A percentile compares a stretch with the other conserved stretches of the same genome.
Evolutionary conservation across 2,888 invertebrate species (phyloP).

Genomic region (Pseudococcus viburni): DNA sequence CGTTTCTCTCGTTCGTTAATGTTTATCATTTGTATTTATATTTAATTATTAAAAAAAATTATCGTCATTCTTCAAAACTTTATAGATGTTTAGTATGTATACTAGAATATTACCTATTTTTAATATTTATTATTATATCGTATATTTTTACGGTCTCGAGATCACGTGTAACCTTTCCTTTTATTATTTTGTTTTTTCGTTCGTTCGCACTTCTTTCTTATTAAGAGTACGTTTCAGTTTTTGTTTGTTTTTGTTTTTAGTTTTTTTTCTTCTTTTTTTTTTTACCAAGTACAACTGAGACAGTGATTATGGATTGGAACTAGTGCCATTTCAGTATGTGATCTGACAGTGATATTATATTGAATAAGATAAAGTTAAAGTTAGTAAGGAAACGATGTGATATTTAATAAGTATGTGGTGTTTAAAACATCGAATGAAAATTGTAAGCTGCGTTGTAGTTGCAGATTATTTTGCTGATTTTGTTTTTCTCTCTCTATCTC

Average conservation of each 20-base stretch:
- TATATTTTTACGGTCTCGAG: constrained; percentile 16
- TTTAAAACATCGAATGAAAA: constrained; percentile 42
- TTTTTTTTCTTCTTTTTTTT: neutral
- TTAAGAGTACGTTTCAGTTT: constrained; percentile 23
- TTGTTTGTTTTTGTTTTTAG: neutral
- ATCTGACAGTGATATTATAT: constrained; percentile 65
- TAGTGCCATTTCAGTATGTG: constrained; percentile 66
- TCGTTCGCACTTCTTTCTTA: constrained; percentile 14
- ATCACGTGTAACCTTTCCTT: constrained; percentile 45
- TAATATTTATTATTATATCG: constrained; percentile 39
- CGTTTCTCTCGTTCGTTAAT: constrained; percentile 5
- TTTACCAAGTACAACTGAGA: constrained; percentile 19
- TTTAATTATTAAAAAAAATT: constrained; percentile 10
- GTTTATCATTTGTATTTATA: neutral
- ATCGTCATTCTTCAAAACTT: neutral
- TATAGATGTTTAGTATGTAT: constrained; percentile 16
- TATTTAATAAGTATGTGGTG: constrained; percentile 63
- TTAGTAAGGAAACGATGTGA: constrained; percentile 66
- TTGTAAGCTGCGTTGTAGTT: constrained; percentile 37
- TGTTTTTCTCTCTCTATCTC: neutral
- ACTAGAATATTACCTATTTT: constrained; percentile 2
- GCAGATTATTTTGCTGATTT: constrained; percentile 18
- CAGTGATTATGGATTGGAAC: constrained; percentile 63
- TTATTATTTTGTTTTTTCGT: constrained; percentile 37
- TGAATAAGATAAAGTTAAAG: constrained; percentile 59